Evolutionary conservation across 2,888 invertebrate species (phyloP).

Genomic region (Xestia rhomboidea): DNA sequence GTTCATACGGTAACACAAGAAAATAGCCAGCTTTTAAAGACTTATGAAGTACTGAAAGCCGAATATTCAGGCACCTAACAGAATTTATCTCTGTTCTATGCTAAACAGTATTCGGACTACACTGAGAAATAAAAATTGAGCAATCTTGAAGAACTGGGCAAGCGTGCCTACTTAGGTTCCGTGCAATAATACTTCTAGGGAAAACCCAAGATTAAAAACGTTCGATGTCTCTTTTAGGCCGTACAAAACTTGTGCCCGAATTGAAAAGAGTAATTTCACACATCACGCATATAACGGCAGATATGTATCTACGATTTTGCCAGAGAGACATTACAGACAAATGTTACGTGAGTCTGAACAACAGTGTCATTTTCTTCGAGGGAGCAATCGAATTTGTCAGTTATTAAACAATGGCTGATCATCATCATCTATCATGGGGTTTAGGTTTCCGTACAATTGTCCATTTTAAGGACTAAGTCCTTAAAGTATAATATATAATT

Average conservation of each 20-base stretch:
- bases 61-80: slow-evolving; percentile 37
- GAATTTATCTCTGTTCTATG: slow-evolving; percentile 54
- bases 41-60: slow-evolving; percentile 33
- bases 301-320: not conserved
- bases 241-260: not conserved
- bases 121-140: slow-evolving; percentile 32
- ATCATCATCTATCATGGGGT: too few species aligned
- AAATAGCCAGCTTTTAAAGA: slow-evolving; percentile 20
- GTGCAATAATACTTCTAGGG: not conserved
- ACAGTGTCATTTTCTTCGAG: too few species aligned
- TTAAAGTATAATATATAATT: too few species aligned
- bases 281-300: not conserved
- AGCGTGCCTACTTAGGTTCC: slow-evolving; percentile 13
- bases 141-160: slow-evolving; percentile 37
- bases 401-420: too few species aligned
- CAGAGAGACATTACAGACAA: not conserved
- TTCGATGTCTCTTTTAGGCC: not conserved
- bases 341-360: too few species aligned
- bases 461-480: too few species aligned
- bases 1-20: not conserved
- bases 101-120: slow-evolving; percentile 42
- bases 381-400: too few species aligned
- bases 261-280: not conserved
- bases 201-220: not conserved
- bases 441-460: too few species aligned